Evolutionary conservation across 2,888 invertebrate genomes (phyloP), one percentile per base, ranked within the genome.

Genomic region (Timema podura): DNA sequence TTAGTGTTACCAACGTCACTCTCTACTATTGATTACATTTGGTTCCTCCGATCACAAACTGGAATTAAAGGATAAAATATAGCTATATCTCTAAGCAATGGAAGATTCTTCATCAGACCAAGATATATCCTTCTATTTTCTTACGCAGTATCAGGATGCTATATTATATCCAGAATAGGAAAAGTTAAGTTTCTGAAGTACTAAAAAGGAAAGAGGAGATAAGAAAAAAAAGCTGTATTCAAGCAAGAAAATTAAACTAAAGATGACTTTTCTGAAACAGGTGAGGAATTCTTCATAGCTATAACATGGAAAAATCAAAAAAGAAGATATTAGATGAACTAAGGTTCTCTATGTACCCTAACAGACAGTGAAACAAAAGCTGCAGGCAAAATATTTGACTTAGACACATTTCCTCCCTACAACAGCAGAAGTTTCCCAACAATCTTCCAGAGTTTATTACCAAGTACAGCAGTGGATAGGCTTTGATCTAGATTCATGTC

Each of bases 31-130:
- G 13, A n/a, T 13, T 9, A 57, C 57, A n/a, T 57, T 57, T n/a
- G 13, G 57, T 57, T 57, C 57, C 15, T 57, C 13, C 13, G 9
- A 6, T 30, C 57, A 11, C 57, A 57, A 57, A 57, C 57, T 57
- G 57, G 1, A 16, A 57, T 9, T 57, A 30, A 30, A 1, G 30
- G 3, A 30, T 30, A 3, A 30, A 30, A 30, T 30, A 2, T 2
- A 30, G 30, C 30, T 2, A 13, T 8, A 57, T 57, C n/a, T 15
- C n/a, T 57, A 6, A 13, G 57, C 57, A 57, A 57, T 6, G n/a
- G n/a, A 30, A 57, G 57, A 57, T 57, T 57, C 57, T 8, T n/a
- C 57, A 51, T 16, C 57, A 57, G 8, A 57, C 57, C 8, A 57
- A 5, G 9, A n/a, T 57, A 30, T 5, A 16, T 6, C 30, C 30